Conservation (phyloP, 2,113 vertebrate genomes). For the Ascaphus truei region DNA sequence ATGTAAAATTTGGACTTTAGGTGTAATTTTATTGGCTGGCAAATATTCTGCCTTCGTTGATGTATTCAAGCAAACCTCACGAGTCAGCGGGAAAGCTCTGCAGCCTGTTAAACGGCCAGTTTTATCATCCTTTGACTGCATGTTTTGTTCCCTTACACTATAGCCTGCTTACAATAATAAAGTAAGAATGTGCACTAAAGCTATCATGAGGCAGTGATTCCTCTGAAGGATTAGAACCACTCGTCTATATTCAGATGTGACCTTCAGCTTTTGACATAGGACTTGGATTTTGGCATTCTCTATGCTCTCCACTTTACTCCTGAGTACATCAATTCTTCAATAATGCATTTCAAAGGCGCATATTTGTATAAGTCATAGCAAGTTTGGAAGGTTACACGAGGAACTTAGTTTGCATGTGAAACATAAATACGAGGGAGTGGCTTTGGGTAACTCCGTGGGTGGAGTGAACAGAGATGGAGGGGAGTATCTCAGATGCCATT, state of each 20-base stretch:
- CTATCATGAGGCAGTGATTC: not conserved
- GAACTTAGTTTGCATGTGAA: too few species aligned
- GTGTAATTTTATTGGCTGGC: not conserved
- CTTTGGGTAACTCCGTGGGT: too few species aligned
- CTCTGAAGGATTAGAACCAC: not conserved
- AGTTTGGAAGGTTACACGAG: not conserved
- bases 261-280: not conserved
- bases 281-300: not conserved
- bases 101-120: not conserved
- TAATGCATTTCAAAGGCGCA: not conserved
- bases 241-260: too few species aligned
- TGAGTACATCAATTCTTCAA: not conserved
- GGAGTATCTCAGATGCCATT: too few species aligned
- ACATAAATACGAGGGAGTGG: too few species aligned
- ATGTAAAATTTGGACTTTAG: not conserved
- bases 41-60: not conserved
- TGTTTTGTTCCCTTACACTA: not conserved
- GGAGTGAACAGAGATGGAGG: too few species aligned
- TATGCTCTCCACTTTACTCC: not conserved
- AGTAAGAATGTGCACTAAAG: not conserved
- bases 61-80: not conserved
- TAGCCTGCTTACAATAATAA: not conserved
- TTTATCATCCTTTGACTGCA: not conserved
- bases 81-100: too few species aligned
- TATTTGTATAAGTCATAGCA: not conserved